phyloP scores from a whole-genome alignment of 1,140 invertebrate species.

The Venturia canescens region DNA sequence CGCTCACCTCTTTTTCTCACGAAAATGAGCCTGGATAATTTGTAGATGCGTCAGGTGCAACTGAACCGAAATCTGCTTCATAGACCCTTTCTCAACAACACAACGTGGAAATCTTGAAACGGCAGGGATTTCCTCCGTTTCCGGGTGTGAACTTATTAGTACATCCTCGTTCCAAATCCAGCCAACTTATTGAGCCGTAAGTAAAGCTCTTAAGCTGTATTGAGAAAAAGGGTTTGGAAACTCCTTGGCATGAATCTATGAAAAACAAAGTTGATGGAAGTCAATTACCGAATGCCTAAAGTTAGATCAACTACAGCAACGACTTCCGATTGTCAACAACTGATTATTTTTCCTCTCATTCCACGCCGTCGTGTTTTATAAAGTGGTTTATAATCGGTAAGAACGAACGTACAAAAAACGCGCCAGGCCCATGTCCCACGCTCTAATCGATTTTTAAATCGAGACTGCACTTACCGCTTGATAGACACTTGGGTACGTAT shows the following conservation, averaged over 20 bases:
- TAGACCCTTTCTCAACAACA: background rate
- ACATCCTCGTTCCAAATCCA: too few relatives aligned
- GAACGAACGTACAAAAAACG: background rate
- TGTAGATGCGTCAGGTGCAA: conserved; percentile 6
- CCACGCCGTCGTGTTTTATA: background rate
- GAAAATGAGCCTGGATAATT: background rate
- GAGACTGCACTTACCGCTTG: background rate
- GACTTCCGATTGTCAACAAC: background rate
- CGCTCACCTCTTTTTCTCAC: background rate
- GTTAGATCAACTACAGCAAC: too few relatives aligned
- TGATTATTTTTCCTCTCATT: background rate
- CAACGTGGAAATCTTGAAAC: background rate
- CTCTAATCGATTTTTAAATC: conserved; percentile 31
- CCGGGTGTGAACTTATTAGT: too few relatives aligned
- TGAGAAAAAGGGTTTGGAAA: background rate
- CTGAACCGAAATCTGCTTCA: too few relatives aligned
- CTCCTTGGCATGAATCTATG: background rate
- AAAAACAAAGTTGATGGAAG: too few relatives aligned
- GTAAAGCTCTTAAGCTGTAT: background rate
- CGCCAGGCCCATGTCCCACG: conserved; percentile 2
- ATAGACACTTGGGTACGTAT: background rate
- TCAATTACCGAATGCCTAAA: too few relatives aligned
- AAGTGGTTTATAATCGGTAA: conserved; percentile 11
- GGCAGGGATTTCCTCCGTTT: conserved; percentile 6
- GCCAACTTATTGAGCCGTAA: background rate